Conservation (phyloP, 2,113 vertebrate species). For the Tachysurus vachellii region DNA sequence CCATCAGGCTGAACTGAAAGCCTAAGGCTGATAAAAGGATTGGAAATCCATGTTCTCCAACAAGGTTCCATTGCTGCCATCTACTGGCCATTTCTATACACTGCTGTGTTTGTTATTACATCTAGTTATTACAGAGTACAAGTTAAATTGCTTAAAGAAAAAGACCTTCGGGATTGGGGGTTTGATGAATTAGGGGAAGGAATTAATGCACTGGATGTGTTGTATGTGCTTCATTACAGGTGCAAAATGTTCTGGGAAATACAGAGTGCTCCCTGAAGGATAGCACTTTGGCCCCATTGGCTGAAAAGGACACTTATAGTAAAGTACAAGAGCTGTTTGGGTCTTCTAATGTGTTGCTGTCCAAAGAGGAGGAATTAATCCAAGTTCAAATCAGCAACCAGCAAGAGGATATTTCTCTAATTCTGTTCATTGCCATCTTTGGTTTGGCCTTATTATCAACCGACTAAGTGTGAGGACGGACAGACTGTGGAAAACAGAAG, state of each 20-base stretch:
- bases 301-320: slow-evolving; percentile 67
- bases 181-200: too few relatives aligned
- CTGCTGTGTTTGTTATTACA: too few relatives aligned
- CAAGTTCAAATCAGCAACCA: slow-evolving; percentile 63
- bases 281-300: slow-evolving; percentile 61
- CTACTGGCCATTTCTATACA: too few relatives aligned
- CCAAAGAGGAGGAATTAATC: slow-evolving; percentile 68
- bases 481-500: neutral
- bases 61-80: too few relatives aligned
- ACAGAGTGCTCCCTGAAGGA: slow-evolving; percentile 63
- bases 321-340: slow-evolving; percentile 73
- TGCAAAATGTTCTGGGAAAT: slow-evolving; percentile 63
- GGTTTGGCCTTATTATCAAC: slow-evolving; percentile 73
- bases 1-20: too few relatives aligned
- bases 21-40: too few relatives aligned
- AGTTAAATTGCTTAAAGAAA: too few relatives aligned
- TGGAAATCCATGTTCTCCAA: too few relatives aligned
- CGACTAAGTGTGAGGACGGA: neutral
- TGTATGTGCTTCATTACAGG: slow-evolving; percentile 65
- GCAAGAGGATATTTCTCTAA: slow-evolving; percentile 65
- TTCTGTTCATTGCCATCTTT: slow-evolving; percentile 78
- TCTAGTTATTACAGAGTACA: too few relatives aligned
- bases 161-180: too few relatives aligned
- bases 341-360: slow-evolving; percentile 70
- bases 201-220: neutral